Evolutionary conservation across 1,140 invertebrate species (phyloP).

Genomic region (Zophobas morio): DNA sequence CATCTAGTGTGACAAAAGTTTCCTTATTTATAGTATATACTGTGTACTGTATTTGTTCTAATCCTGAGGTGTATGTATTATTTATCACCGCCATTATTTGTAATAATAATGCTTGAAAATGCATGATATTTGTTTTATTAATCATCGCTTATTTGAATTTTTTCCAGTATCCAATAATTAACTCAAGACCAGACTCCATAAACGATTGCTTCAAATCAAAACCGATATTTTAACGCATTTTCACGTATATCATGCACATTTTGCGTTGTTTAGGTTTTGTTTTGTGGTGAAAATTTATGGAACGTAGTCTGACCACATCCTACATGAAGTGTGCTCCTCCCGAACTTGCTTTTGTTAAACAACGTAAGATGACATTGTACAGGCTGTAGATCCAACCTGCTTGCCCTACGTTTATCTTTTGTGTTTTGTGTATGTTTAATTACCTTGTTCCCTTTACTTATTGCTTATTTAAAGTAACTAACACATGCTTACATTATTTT

Average conservation of each 20-base stretch:
- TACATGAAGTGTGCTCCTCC: constrained; percentile 39
- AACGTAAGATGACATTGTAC: constrained; percentile 44
- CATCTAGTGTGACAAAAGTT: constrained; percentile 62
- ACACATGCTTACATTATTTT: constrained; percentile 33
- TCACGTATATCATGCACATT: constrained; percentile 29
- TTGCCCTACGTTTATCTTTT: constrained; percentile 61
- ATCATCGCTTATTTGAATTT: constrained; percentile 78
- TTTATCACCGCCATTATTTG: constrained; percentile 78
- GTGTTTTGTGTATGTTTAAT: constrained; percentile 54
- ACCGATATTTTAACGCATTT: neutral
- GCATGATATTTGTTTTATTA: constrained; percentile 91
- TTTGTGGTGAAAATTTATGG: constrained; percentile 28
- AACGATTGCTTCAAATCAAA: constrained; percentile 24
- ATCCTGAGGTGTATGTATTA: constrained; percentile 68
- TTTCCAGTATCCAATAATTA: constrained; percentile 57
- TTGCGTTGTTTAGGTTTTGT: constrained; percentile 12
- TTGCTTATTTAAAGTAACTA: constrained; percentile 54
- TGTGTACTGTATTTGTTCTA: constrained; percentile 74
- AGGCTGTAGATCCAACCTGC: constrained; percentile 52
- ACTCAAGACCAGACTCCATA: constrained; percentile 24
- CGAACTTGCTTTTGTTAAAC: constrained; percentile 43
- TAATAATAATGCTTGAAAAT: constrained; percentile 91
- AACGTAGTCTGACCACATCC: constrained; percentile 33
- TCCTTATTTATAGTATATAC: constrained; percentile 69
- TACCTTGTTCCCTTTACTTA: constrained; percentile 32